Base-by-base conservation (phyloP, 2,888 invertebrate species). In the Drosophila yooni region DNA sequence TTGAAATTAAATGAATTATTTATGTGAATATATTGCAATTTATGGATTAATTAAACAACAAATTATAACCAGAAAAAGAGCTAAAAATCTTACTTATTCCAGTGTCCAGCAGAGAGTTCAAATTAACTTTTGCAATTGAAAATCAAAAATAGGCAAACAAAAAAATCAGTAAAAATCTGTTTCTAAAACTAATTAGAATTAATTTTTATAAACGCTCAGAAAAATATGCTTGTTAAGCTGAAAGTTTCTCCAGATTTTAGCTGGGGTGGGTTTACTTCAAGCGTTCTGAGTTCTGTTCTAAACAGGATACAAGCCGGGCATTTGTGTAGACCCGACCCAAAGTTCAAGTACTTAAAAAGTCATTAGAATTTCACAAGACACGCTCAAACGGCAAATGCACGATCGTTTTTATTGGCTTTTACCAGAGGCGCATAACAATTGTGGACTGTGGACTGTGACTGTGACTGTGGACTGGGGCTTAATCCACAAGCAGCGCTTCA, bases 401-500 rank as follows among this genome's bases (percentile, higher is more conserved):
- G 79, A 76, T 79, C 79, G 46, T 75, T 78, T 78, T 78, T 65
- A 78, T 78, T 70, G 70, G 51, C 60, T 68, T 74, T 76, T 74
- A 79, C 74, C 70, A 61, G 15, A 27, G 61, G 36, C 61, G 80
- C 79, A 80, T 80, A 82, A 79, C 80, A 80, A 82, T 81, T 65
- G 57, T 33, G 43, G 36, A 15, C 31, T 48, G 40, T 43, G 25
- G 46, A 31, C n/a, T 27, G 31, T 13, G 13, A 21, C 21, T 21
- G 21, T 1, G 25, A 34, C n/a, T 36, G 15, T 36, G 3, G n/a
- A 40, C 43, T 15, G 46, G n/a, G 38, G 15, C 36, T 8, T 50
- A 40, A 67, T 40, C 53, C 70, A 13, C 33, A 36, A 70, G 54
- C 25, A 54, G 18, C 48, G 21, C 54, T 50, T 50, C 48, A 66